These are phyloP conservation scores for Megalops atlanticus DNA, from an alignment of 2,113 vertebrate genomes.

Conservation along the genomic window DNA sequence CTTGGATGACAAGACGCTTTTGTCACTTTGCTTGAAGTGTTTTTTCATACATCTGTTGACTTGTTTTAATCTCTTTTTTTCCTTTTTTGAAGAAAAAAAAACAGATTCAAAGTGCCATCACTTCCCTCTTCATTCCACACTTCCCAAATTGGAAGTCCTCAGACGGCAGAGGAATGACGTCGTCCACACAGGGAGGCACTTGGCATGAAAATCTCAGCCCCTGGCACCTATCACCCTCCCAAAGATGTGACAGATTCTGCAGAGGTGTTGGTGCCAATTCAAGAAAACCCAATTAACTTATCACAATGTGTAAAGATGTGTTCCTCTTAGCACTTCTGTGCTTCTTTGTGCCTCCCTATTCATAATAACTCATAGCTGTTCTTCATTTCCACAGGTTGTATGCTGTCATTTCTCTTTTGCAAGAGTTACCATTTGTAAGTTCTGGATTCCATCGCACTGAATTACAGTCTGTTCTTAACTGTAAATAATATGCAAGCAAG, in stretches of 20 bases:
- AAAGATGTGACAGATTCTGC: background rate
- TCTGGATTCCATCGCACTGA: background rate
- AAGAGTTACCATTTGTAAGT: background rate
- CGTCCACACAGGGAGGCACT: background rate
- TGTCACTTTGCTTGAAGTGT: too few species aligned
- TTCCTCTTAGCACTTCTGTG: conserved; percentile 12
- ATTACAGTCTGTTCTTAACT: background rate
- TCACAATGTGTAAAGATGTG: conserved; percentile 15
- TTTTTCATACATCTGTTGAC: background rate
- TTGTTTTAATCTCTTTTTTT: background rate
- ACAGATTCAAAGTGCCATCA: background rate
- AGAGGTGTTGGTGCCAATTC: conserved; percentile 8
- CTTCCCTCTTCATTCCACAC: background rate
- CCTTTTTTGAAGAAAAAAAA: background rate
- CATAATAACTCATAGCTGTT: conserved; percentile 3
- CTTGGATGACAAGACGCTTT: too few species aligned
- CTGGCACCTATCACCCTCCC: background rate
- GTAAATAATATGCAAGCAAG: too few species aligned
- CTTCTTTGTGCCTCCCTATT: conserved; percentile 18
- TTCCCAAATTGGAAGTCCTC: background rate
- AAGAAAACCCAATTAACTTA: conserved; percentile 36
- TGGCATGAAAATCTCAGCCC: conserved; percentile 4
- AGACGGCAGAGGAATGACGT: background rate
- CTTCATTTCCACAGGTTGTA: background rate
- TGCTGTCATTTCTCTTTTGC: background rate